phyloP scores from a whole-genome alignment of 2,797 vertebrate genomes.

The Epinephelus malabaricus region DNA sequence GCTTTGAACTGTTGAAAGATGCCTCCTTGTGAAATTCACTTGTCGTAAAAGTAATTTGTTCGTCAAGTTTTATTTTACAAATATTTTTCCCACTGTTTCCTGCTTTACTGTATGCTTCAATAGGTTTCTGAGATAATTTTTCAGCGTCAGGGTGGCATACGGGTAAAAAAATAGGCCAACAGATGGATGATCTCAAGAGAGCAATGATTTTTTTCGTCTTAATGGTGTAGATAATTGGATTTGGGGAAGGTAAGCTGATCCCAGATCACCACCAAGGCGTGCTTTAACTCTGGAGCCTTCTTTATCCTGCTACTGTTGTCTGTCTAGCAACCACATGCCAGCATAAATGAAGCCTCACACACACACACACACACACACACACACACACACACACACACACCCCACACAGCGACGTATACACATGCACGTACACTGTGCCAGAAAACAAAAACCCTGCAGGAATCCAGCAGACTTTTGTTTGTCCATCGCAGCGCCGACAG shows the following conservation, averaged over 20 bases:
- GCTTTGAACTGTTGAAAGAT: constrained; percentile 40
- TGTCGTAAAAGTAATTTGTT: constrained; percentile 25
- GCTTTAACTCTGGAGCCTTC: constrained; percentile 79
- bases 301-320: constrained; percentile 76
- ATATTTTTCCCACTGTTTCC: constrained; percentile 4
- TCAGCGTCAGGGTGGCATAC: constrained; percentile 8
- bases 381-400: constrained; percentile 22
- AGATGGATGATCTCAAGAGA: constrained; percentile 62
- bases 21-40: constrained; percentile 43
- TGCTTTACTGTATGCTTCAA: constrained; percentile 13
- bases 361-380: constrained; percentile 19
- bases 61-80: constrained; percentile 1
- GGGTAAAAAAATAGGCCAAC: constrained; percentile 34
- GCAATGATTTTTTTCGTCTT: constrained; percentile 46
- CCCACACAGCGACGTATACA: constrained; percentile 40
- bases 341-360: constrained; percentile 42
- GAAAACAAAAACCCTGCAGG: constrained; percentile 68
- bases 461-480: constrained; percentile 77
- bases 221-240: constrained; percentile 79
- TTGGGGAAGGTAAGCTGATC: constrained; percentile 72
- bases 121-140: constrained; percentile 28
- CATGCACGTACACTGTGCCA: constrained; percentile 39
- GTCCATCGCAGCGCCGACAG: constrained; percentile 63
- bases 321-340: constrained; percentile 68
- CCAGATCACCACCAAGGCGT: constrained; percentile 62